A percentile compares a stretch with the other conserved stretches of the same genome.
Evolutionary conservation across 2,888 invertebrate species (phyloP).

Genomic region (Cryptocephalus moraei): DNA sequence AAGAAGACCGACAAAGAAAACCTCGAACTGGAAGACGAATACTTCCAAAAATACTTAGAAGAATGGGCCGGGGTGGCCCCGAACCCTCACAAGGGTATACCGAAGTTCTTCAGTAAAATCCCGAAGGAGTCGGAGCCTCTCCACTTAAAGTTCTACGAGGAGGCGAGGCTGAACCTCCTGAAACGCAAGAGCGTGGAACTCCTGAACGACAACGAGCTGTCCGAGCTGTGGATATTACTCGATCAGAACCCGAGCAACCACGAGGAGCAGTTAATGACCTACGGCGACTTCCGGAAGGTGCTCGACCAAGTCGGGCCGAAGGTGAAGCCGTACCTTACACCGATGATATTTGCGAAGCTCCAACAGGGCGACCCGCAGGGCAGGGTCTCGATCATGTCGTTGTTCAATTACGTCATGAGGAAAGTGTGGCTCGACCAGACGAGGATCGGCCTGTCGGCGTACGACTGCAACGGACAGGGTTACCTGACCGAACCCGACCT

Average conservation of each 20-base stretch:
- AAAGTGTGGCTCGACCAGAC: constrained; percentile 94
- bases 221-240: constrained; percentile 69
- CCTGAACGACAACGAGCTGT: constrained; percentile 78
- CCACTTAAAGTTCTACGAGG: constrained; percentile 74
- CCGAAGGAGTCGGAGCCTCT: constrained; percentile 69
- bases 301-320: constrained; percentile 55
- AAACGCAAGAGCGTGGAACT: constrained; percentile 77
- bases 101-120: constrained; percentile 65
- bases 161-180: constrained; percentile 77
- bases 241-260: constrained; percentile 70
- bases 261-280: constrained; percentile 78
- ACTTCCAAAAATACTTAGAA: constrained; percentile 23
- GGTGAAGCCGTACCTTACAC: constrained; percentile 59
- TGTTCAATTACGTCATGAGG: constrained; percentile 92
- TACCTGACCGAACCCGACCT: constrained; percentile 59
- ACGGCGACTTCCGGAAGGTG: constrained; percentile 75
- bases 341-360: constrained; percentile 78
- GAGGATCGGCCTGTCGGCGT: constrained; percentile 82
- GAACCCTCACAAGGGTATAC: constrained; percentile 50
- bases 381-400: constrained; percentile 74
- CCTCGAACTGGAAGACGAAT: constrained; percentile 26
- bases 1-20: constrained; percentile 26
- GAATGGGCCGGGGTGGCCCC: constrained; percentile 21
- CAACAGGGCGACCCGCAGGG: constrained; percentile 80
- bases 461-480: constrained; percentile 81